These are phyloP conservation scores for Drosophila austrosaltans DNA, from an alignment of 2,888 invertebrate genomes.

Conservation along the genomic window DNA sequence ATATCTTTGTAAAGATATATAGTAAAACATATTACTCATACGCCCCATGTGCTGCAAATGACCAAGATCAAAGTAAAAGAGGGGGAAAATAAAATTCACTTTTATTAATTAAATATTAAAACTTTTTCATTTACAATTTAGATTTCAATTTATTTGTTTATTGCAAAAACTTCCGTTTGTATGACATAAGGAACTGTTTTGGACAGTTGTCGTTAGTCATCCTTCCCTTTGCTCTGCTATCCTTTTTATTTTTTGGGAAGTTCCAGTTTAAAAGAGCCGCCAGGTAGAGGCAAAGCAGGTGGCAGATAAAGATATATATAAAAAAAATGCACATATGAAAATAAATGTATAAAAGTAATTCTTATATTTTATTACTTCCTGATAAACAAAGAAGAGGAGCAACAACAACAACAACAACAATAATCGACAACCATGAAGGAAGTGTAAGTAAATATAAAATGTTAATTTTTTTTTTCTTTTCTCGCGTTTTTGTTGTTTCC, in stretches of 20 bases:
- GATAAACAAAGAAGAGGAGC: conserved; percentile 4
- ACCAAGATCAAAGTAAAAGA: not conserved
- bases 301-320: not conserved
- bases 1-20: too few species aligned
- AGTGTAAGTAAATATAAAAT: conserved; percentile 10
- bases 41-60: conserved; percentile 6
- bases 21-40: not conserved
- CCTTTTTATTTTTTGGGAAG: not conserved
- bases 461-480: conserved; percentile 14
- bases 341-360: not conserved
- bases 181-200: conserved; percentile 2
- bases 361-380: conserved; percentile 10
- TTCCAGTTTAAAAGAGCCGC: not conserved
- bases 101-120: not conserved
- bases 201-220: not conserved
- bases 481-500: not conserved
- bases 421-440: conserved; percentile 28
- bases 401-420: conserved; percentile 29
- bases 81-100: too few species aligned
- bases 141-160: not conserved
- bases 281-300: not conserved
- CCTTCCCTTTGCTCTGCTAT: not conserved
- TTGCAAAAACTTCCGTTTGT: not conserved
- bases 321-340: not conserved
- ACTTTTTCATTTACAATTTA: not conserved